Base-by-base conservation (phyloP, 2,797 vertebrate species). In the Pampus argenteus region DNA sequence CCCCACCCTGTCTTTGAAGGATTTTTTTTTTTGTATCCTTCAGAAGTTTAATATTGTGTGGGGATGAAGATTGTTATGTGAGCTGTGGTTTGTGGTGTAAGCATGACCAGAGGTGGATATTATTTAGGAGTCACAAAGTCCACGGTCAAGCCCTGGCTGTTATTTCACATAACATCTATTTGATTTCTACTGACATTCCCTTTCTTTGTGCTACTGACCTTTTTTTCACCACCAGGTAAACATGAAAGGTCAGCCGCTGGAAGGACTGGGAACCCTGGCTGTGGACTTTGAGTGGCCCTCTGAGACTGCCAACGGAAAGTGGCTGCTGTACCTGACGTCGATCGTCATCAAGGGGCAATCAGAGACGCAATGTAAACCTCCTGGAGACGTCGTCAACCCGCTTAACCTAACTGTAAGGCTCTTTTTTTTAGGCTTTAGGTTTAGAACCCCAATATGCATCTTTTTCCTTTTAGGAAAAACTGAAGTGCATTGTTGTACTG, bases 311-410 rank as follows among this genome's bases (percentile, higher is more conserved):
- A 99, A 96, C 0, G 97, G 97, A 54, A 99, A 99, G 71, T 99
- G 98, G 98, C 91, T 99, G 66, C 93, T 99, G n/a, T 99, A 99
- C 83, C 95, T 97, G 68, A 97, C 97, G 0, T 93, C 96, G 89
- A 95, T 99, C 71, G 66, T 93, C 1, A 58, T 96, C 40, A 87
- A 55, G 6, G 87, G 92, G 62, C 88, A 94, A 0, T 87, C 91
- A 8, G 92, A 91, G 75, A 87, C 75, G 8, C 88, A 75, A 29
- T 99, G 98, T 25, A 81, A 72, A 1, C 96, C 98, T 1, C 81
- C 94, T 0, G 95, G 93, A 48, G 78, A 89, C 0, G 25, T 96
- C 1, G 81, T 99, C 86, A 97, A 99, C 89, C 84, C 78, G 5
- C 96, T 96, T 40, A 97, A 96, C 81, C 94, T 99, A 52, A 95